Conservation (phyloP, 2,888 invertebrate genomes). For the Catocala sponsa region DNA sequence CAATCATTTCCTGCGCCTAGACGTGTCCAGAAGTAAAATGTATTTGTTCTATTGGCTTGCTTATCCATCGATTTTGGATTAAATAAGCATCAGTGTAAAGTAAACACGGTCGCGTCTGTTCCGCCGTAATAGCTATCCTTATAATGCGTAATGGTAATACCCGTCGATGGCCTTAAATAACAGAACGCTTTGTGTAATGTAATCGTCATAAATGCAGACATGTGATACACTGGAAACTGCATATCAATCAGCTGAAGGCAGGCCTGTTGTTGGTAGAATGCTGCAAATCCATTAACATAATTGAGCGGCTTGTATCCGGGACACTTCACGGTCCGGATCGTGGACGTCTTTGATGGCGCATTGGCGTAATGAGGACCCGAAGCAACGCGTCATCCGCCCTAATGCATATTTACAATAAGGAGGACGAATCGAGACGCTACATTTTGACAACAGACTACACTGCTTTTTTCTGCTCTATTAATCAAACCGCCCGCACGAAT, state of each 20-base stretch:
- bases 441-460: slow-evolving; percentile 59
- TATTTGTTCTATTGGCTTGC: slow-evolving; percentile 69
- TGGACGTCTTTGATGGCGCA: slow-evolving; percentile 80
- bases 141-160: slow-evolving; percentile 15
- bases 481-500: slow-evolving; percentile 58
- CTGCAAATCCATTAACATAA: slow-evolving; percentile 83
- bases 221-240: slow-evolving; percentile 56
- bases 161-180: slow-evolving; percentile 38
- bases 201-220: slow-evolving; percentile 57
- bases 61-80: slow-evolving; percentile 79
- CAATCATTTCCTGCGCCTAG: slow-evolving; percentile 80
- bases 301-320: slow-evolving; percentile 82
- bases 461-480: slow-evolving; percentile 66
- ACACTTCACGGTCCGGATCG: slow-evolving; percentile 77
- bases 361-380: slow-evolving; percentile 77
- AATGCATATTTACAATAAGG: slow-evolving; percentile 81
- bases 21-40: slow-evolving; percentile 78
- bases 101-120: slow-evolving; percentile 36
- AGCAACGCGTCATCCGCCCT: slow-evolving; percentile 69
- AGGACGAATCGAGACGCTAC: slow-evolving; percentile 56
- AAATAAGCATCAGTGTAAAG: slow-evolving; percentile 64
- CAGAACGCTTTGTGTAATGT: slow-evolving; percentile 48
- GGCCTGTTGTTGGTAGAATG: slow-evolving; percentile 70
- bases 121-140: slow-evolving; percentile 23
- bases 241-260: slow-evolving; percentile 73